Evolutionary conservation across 2,113 vertebrate genomes (phyloP).

Genomic region (Falco punctatus): DNA sequence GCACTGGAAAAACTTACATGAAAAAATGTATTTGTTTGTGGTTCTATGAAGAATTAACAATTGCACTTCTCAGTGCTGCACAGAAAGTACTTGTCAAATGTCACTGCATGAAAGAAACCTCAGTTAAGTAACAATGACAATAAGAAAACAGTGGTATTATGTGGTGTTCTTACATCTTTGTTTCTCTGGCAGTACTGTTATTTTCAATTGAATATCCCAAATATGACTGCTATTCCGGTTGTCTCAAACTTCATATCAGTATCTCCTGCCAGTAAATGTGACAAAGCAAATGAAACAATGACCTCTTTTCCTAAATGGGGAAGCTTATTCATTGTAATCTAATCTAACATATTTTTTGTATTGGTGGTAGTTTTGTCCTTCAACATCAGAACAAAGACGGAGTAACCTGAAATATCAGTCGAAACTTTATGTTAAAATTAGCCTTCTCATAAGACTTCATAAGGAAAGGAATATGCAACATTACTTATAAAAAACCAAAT

Average conservation of each 20-base stretch:
- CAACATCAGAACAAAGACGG: neutral
- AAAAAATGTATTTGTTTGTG: neutral
- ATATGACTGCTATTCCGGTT: neutral
- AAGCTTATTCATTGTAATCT: constrained; percentile 44
- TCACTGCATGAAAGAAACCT: neutral
- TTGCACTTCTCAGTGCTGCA: neutral
- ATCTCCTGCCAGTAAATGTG: constrained; percentile 14
- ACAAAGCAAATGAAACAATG: constrained; percentile 46
- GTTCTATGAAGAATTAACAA: neutral
- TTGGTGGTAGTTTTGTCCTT: neutral
- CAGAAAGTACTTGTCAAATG: neutral
- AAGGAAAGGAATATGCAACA: neutral
- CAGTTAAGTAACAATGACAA: neutral
- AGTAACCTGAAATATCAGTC: neutral
- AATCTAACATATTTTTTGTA: constrained; percentile 21
- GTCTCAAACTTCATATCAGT: constrained; percentile 15
- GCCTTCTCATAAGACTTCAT: neutral
- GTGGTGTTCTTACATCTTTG: neutral
- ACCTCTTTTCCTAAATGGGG: neutral
- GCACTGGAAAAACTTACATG: neutral
- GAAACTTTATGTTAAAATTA: neutral
- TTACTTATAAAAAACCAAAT: neutral
- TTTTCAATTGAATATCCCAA: constrained; percentile 1
- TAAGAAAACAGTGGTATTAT: neutral
- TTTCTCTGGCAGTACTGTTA: neutral